Base-by-base conservation (phyloP, 1,140 invertebrate species). In the Plutomurus gul region DNA sequence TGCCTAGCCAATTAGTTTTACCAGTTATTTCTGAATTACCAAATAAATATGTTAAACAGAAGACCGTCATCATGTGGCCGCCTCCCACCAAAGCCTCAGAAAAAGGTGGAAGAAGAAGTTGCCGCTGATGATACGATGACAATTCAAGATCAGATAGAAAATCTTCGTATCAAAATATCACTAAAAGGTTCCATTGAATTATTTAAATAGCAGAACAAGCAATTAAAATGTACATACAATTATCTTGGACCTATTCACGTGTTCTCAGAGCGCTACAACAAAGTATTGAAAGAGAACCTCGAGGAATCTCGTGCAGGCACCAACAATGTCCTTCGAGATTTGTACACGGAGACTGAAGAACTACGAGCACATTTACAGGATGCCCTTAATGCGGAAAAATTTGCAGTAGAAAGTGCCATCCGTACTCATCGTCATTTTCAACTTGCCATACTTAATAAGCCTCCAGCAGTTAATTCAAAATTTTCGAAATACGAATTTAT, bases 361-460 rank as follows among this genome's bases (percentile, higher is more conserved):
- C 40, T 84, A 7, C 73, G 82, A 8, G 20, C 43, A 20, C n/a
- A 74, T 39, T 73, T 84, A 8, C 43, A 77, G n/a, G 80, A 82
- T 16, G 82, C 82, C 4, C 20, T 82, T 0, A 18, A 79, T 20
- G 71, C 82, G 6, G 82, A 82, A 60, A 80, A 77, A 75, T 5
- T 16, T 13, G 82, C 82, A n/a, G 82, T 84, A 3, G 78, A 81
- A 51, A 82, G 78, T 78, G 82, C 82, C 7, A 70, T 82, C 4
- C 40, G 82, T 39, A 82, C 81, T 36, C 78, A 84, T 79, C 75
- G 82, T 16, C 5, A 77, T 25, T 84, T 84, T 72, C 82, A 84
- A 30, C 27, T 84, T 11, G 82, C 82, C 18, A 76, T 82, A 76
- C 76, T 33, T 0, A 74, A 75, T 33, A 43, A 51, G 27, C 27